Evolutionary conservation across 1,140 invertebrate species (phyloP).

Genomic region (Zaprionus davidi): DNA sequence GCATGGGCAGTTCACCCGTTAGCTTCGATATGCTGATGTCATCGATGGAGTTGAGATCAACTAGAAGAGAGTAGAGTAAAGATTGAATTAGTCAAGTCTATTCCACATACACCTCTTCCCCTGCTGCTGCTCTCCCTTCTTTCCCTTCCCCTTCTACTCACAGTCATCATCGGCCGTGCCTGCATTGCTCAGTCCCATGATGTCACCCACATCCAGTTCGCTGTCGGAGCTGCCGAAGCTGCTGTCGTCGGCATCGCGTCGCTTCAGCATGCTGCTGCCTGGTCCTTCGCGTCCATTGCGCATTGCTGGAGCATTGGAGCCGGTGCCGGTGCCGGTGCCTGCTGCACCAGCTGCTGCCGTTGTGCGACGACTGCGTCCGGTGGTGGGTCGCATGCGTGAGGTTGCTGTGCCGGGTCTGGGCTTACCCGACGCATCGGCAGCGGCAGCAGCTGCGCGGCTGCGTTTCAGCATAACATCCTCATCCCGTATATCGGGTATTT

Average conservation of each 20-base stretch:
- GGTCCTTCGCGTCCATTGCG: conserved; percentile 47
- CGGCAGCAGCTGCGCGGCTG: conserved; percentile 15
- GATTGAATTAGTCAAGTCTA: background rate
- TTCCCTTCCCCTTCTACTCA: conserved; percentile 35
- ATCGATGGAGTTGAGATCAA: conserved; percentile 80
- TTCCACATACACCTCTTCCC: background rate
- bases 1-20: conserved; percentile 70
- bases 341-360: conserved; percentile 20
- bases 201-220: conserved; percentile 76
- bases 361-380: conserved; percentile 65
- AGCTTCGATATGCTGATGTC: conserved; percentile 82
- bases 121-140: background rate
- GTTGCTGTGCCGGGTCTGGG: conserved; percentile 66
- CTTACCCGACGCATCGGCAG: conserved; percentile 27
- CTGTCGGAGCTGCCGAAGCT: conserved; percentile 82
- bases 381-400: conserved; percentile 74
- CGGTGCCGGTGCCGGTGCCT: background rate
- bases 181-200: conserved; percentile 58
- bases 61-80: conserved; percentile 30
- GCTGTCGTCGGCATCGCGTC: conserved; percentile 71
- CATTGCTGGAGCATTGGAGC: background rate
- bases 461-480: conserved; percentile 66
- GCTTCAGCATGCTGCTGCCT: conserved; percentile 52
- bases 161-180: conserved; percentile 71
- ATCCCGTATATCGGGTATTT: conserved; percentile 75